Conservation (phyloP, 2,888 invertebrate genomes). For the Diadromus collaris region DNA sequence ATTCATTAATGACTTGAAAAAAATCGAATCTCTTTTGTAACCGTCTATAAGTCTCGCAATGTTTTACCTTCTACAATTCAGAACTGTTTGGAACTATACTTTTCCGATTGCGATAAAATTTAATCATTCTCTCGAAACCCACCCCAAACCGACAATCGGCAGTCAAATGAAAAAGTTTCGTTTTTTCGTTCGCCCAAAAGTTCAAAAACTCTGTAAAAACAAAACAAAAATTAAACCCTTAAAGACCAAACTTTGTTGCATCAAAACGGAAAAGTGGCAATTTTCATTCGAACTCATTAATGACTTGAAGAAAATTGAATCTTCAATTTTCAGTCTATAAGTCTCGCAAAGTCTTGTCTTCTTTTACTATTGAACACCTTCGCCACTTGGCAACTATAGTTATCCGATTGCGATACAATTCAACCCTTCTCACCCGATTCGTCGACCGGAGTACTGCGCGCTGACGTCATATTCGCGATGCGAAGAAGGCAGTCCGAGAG, state of each 20-base stretch:
- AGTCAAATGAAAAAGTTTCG: background rate
- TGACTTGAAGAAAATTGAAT: too few species aligned
- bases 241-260: background rate
- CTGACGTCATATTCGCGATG: slow-evolving; percentile 68
- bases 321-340: background rate
- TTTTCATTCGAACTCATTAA: too few species aligned
- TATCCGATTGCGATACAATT: slow-evolving; percentile 15
- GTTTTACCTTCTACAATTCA: background rate
- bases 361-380: background rate
- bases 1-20: too few species aligned
- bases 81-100: too few species aligned
- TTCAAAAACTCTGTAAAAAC: background rate
- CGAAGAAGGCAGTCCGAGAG: slow-evolving; percentile 44
- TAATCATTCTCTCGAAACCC: too few species aligned
- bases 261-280: too few species aligned
- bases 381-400: background rate
- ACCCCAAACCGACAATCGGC: too few species aligned
- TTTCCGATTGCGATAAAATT: too few species aligned
- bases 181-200: too few species aligned
- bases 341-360: background rate
- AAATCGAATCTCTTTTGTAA: too few species aligned
- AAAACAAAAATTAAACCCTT: background rate
- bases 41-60: background rate
- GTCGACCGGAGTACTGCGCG: slow-evolving; percentile 62
- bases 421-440: slow-evolving; percentile 61